Conservation (phyloP, 1,140 invertebrate species). For the Aporrectodea caliginosa region DNA sequence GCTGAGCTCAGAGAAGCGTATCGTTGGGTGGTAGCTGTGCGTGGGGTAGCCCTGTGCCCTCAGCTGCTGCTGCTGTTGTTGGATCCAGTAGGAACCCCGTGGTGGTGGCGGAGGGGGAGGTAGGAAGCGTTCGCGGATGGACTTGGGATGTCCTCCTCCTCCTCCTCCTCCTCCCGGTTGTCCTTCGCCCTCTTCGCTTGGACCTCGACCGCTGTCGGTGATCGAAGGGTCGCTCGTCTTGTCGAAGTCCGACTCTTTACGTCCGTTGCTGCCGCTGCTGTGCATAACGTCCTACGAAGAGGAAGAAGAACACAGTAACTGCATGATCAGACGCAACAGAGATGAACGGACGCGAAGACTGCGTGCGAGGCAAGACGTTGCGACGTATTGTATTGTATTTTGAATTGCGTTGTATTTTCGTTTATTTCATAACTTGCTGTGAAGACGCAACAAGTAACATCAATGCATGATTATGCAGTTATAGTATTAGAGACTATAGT, state of each 20-base stretch:
- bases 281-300: too few species aligned
- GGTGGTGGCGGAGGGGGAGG: neutral
- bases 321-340: too few species aligned
- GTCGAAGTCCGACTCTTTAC: neutral
- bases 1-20: neutral
- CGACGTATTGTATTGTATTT: too few species aligned
- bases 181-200: neutral
- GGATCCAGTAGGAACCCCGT: neutral
- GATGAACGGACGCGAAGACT: too few species aligned
- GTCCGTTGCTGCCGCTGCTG: too few species aligned
- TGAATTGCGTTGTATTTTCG: too few species aligned
- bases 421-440: too few species aligned
- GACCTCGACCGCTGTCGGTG: neutral
- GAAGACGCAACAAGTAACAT: too few species aligned
- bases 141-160: neutral
- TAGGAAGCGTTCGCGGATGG: neutral
- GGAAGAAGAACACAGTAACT: too few species aligned
- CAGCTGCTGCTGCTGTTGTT: neutral
- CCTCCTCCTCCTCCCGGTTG: neutral
- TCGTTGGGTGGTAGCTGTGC: neutral
- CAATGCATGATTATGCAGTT: too few species aligned
- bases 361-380: too few species aligned
- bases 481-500: too few species aligned
- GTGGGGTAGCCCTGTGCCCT: neutral
- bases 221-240: neutral